Evolutionary conservation across 2,797 vertebrate genomes (phyloP).

Genomic region (Sandelia bainsii): DNA sequence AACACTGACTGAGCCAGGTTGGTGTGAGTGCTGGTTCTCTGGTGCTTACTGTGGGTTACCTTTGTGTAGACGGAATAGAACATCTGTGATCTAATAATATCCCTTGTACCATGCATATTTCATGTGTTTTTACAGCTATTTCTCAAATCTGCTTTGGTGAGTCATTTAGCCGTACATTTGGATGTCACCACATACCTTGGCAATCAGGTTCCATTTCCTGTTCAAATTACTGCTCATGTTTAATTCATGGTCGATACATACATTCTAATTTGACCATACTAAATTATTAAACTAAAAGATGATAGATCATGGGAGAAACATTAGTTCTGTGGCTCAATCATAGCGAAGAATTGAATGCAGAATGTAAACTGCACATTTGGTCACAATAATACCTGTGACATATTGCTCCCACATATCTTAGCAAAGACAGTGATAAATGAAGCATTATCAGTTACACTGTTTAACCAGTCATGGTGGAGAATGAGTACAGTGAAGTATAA

Average conservation of each 20-base stretch:
- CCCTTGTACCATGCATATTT: constrained; percentile 79
- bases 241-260: constrained; percentile 81
- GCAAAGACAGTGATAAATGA: constrained; percentile 48
- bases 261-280: constrained; percentile 80
- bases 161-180: constrained; percentile 80
- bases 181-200: constrained; percentile 78
- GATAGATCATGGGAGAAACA: constrained; percentile 69
- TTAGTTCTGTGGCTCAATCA: constrained; percentile 68
- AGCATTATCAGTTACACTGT: constrained; percentile 22
- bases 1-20: constrained; percentile 36
- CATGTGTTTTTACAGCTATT: constrained; percentile 84
- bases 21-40: constrained; percentile 53
- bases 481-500: constrained; percentile 14
- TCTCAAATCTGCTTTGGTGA: constrained; percentile 80
- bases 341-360: constrained; percentile 38
- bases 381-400: constrained; percentile 51
- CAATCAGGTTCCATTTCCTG: constrained; percentile 83
- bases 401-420: constrained; percentile 38
- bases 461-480: constrained; percentile 24
- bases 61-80: constrained; percentile 78
- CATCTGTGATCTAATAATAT: constrained; percentile 83
- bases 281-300: constrained; percentile 79
- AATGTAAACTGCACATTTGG: constrained; percentile 65
- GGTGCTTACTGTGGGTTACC: constrained; percentile 69
- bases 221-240: constrained; percentile 82